Conservation (phyloP, 2,888 invertebrate species). For the Cataglyphis rosenhaueri region DNA sequence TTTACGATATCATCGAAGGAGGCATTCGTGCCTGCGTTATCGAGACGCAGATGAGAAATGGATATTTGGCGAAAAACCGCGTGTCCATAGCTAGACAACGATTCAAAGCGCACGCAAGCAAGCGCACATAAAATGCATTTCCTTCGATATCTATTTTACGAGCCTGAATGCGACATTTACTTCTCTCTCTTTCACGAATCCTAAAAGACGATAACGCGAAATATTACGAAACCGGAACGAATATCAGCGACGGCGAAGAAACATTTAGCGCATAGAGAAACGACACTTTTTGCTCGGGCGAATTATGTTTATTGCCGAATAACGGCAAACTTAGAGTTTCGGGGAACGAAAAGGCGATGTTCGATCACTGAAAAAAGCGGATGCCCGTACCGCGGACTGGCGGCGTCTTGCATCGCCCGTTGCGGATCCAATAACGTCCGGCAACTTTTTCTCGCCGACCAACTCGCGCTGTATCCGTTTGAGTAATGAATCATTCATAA, state of each 20-base stretch:
- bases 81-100: constrained; percentile 34
- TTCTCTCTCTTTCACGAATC: constrained; percentile 22
- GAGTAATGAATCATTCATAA: constrained; percentile 58
- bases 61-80: constrained; percentile 15
- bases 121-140: constrained; percentile 16
- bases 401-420: constrained; percentile 44
- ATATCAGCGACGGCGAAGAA: constrained; percentile 26
- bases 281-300: constrained; percentile 17
- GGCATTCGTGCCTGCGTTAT: neutral
- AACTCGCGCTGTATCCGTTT: constrained; percentile 53
- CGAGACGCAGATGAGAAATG: constrained; percentile 17
- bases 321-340: constrained; percentile 50
- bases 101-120: constrained; percentile 2
- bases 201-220: constrained; percentile 37
- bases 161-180: constrained; percentile 39
- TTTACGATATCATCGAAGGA: constrained; percentile 41
- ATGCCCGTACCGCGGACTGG: neutral
- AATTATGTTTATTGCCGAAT: constrained; percentile 54
- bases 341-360: constrained; percentile 24
- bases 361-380: constrained; percentile 41
- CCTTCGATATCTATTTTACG: constrained; percentile 42
- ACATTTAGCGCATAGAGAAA: neutral
- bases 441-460: constrained; percentile 53
- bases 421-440: constrained; percentile 49
- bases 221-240: constrained; percentile 30